Evolutionary conservation across 2,888 invertebrate species (phyloP), one percentile per base, ranked within the genome.

Genomic region (Limnephilus marmoratus): DNA sequence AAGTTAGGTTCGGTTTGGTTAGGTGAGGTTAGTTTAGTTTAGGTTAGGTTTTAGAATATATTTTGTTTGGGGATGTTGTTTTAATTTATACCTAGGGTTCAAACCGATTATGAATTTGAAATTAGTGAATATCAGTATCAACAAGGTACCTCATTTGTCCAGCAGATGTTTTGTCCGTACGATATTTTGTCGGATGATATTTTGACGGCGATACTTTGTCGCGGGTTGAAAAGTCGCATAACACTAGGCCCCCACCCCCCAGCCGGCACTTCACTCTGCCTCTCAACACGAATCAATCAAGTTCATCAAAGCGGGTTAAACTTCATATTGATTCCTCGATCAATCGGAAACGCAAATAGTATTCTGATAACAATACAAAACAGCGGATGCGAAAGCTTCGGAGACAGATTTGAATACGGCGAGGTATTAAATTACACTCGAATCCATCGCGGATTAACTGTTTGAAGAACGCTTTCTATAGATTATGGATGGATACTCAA

Each of bases 281-380:
- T 83, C 83, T 37, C 83, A 41, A 83, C 83, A 83, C 83, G 83
- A 83, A 83, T 83, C 37, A 83, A 83, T 83, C 83, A 83, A 83
- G 37, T 34, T 83, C 83, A 83, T 83, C 41, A 83, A 83, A 83
- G 37, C 83, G 83, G 83, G 34, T 34, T 83, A 83, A 83, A 83
- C 83, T 83, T 83, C 41, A 83, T 83, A 83, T 41, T 83, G 83
- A 37, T 83, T 83, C 83, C 68, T n/a, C 41, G 83, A 24, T 37
- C 83, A 83, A 83, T 83, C 83, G 83, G 37, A 83, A 83, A 83
- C 83, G 37, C 34, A 83, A 83, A 37, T 83, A 83, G 37, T 83
- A 37, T 83, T 24, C 18, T 83, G 83, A 83, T 68, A 68, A 68
- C 83, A 83, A 83, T 37, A 83, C 83, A 68, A 68, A 68, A 68